phyloP scores from a whole-genome alignment of 2,888 invertebrate genomes.

The Iphiclides podalirius region DNA sequence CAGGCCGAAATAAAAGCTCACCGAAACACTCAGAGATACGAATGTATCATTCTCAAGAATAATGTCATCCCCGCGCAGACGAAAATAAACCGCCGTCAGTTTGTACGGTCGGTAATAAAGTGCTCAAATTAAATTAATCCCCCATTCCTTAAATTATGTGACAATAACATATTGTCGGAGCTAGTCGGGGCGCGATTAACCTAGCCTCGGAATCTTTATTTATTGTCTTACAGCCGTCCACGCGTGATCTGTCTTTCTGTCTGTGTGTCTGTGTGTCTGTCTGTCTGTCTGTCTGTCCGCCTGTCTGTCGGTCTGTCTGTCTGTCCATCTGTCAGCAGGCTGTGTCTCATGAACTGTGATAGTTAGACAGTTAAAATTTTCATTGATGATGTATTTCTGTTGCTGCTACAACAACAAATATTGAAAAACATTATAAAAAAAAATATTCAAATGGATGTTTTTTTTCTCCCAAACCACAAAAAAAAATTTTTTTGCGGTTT shows the following conservation, averaged over 20 bases:
- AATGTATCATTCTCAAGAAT: slow-evolving; percentile 24
- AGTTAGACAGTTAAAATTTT: no score
- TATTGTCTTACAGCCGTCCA: slow-evolving; percentile 37
- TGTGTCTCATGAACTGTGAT: no score
- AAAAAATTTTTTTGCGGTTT: no score
- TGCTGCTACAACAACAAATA: no score
- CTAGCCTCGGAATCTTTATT: slow-evolving; percentile 51
- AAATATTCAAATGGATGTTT: no score
- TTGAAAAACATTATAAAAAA: no score
- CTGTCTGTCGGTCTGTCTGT: no score
- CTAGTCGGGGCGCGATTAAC: slow-evolving; percentile 50
- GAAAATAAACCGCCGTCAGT: slow-evolving; percentile 49
- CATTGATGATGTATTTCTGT: no score
- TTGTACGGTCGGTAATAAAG: slow-evolving; percentile 48
- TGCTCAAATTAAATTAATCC: slow-evolving; percentile 61
- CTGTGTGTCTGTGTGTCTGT: no score
- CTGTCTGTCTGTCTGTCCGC: no score
- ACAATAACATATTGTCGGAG: slow-evolving; percentile 61
- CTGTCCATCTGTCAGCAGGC: no score
- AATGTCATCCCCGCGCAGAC: slow-evolving; percentile 22
- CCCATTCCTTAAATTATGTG: slow-evolving; percentile 59
- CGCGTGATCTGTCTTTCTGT: slow-evolving; percentile 20
- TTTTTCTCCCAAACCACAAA: no score
- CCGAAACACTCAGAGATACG: slow-evolving; percentile 19
- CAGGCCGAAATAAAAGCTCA: slow-evolving; percentile 20